Evolutionary conservation across 2,888 invertebrate species (phyloP), one percentile per base, ranked within the genome.

Genomic region (Ectobius pallidus): DNA sequence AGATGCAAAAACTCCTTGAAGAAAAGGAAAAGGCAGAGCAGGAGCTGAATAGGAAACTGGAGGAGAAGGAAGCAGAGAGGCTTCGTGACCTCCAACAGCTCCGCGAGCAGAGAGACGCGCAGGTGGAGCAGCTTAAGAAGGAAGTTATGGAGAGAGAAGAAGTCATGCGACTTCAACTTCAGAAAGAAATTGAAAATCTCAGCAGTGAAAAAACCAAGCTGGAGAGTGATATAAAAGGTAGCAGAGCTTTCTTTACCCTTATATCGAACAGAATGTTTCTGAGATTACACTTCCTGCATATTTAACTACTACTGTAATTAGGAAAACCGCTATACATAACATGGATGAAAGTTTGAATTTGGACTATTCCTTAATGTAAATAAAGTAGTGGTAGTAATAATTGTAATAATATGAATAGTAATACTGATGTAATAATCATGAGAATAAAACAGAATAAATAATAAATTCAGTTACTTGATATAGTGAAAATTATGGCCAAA

Each of bases 1-100:
- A 86, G 1, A 87, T 87, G 81, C 84, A 87, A 76, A 85, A 85
- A 73, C 81, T 85, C 74, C 76, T 88, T 62, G 82, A 84, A 78
- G 85, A 85, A 75, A 82, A 87, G 4, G 85, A 86, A 69, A 81
- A 78, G 49, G 86, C 86, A 69, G 82, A 88, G 63, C 84, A 86
- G 75, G 81, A 80, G 2, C 84, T 85, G 69, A 85, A 87, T 72
- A 80, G 79, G n/a, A 84, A 84, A 74, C 86, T 86, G 78, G 85
- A 84, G 73, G 84, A 86, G 69, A 65, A 65, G 16, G 79, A 84
- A 25, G 82, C 85, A 75, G 77, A 84, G 11, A 83, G 81, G 76
- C 78, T 87, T 14, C 74, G 78, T 11, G 74, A 81, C 80, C 78
- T 69, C 83, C 16, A 55, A 27, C 27, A 11, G 27, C 27, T 63